Base-by-base conservation (phyloP, 2,797 vertebrate species). In the Rhynchonycteris naso region DNA sequence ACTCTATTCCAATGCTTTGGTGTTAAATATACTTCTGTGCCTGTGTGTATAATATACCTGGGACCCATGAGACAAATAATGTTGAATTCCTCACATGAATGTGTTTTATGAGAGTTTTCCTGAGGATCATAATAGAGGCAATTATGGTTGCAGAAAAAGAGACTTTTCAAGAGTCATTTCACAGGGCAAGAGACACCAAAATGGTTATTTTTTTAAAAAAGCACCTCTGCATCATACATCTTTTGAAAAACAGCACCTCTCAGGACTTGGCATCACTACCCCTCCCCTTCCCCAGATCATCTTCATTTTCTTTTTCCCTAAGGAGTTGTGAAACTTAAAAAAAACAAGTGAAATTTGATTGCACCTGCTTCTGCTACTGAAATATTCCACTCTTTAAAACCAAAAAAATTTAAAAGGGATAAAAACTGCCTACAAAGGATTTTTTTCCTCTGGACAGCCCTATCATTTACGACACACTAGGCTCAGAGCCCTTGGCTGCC, bases 301-400 rank as follows among this genome's bases (percentile, higher is more conserved):
- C 96, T 76, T 93, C 90, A 56, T 92, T 84, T 88, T 90, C 59
- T 33, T 52, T 71, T 63, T 93, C 93, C 86, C 91, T 1, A 10
- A 80, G 91, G 58, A 93, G 28, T 69, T 81, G 30, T 13, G 81
- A 82, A 59, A 92, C 93, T 78, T 50, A 86, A 91, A 97, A 97
- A 96, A 97, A 96, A 68, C 95, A 97, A 95, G 95, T 95, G 90
- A 56, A 14, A 71, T 75, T 96, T 88, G 92, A 97, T 82, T 61
- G 79, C 74, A 93, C 66, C 78, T 61, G 71, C 86, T 93, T 87
- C 90, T 93, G 86, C 96, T 97, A 94, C 96, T 95, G 90, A 94
- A 96, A 94, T 89, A 97, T 95, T 95, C 87, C 90, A 96, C 78
- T 81, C 88, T 80, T 87, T 90, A 95, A 96, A 81, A 75, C 47